Base-by-base conservation (phyloP, 2,797 vertebrate genomes). In the Stomatorhinus walkeri region DNA sequence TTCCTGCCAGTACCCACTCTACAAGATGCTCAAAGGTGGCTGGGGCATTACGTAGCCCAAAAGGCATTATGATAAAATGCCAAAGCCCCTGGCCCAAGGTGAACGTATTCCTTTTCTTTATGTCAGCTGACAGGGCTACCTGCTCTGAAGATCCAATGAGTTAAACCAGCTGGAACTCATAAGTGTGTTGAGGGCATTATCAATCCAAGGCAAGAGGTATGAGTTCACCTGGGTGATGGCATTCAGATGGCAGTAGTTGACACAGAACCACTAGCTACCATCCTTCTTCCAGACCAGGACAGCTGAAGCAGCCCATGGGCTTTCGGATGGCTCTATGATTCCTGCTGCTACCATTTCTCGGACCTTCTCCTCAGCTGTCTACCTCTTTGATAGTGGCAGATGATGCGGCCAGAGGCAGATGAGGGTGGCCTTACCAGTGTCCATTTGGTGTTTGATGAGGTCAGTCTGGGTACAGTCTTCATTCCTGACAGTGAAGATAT, bases 391-490 rank as follows among this genome's bases (percentile, higher is more conserved):
- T 3, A 88, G 40, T 24, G 83, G 81, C 12, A 90, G 68, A 14
- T 22, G 1, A 36, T 87, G 64, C 5, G 64, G 88, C 7, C 52
- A 16, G 0, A 89, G 36, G 10, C 12, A 40, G 36, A 88, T 89
- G 84, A 84, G 84, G 8, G 43, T 24, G 9, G 89, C 83, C 0
- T 19, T 6, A 6, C 46, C 32, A 22, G 86, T 88, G 8, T 85
- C 56, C 8, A 79, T 85, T 9, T 52, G n/a, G 59, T 90, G 88
- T 22, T 89, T 87, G 7, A 89, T 54, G 12, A 81, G 76, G 40
- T n/a, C 16, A 40, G 72, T 79, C 72, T 36, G 36, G 32, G 14
- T 79, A n/a, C 32, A 79, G 32, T 40, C 16, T 5, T 16, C 40
- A 43, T 79, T 0, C 36, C 19, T 79, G 14, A 36, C 19, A 79